These are phyloP conservation scores for Diabrotica virgifera DNA, from an alignment of 1,140 invertebrate genomes.

Conservation along the genomic window DNA sequence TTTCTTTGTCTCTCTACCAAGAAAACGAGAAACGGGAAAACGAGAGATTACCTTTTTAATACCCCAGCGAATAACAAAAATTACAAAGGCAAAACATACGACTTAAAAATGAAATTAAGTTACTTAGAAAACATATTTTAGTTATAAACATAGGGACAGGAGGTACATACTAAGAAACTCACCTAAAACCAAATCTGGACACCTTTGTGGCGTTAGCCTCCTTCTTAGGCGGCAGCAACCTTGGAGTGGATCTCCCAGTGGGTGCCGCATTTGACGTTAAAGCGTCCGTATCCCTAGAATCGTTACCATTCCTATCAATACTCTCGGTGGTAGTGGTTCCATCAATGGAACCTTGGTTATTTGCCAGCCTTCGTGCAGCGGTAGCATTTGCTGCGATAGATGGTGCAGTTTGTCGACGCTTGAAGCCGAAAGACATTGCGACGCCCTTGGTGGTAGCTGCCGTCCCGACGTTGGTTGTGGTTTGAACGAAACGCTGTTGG, in stretches of 20 bases:
- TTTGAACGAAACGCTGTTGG: not conserved
- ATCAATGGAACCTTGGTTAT: not conserved
- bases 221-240: slow-evolving; percentile 54
- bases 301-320: slow-evolving; percentile 34
- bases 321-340: slow-evolving; percentile 27
- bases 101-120: too few relatives aligned
- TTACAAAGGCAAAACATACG: too few relatives aligned
- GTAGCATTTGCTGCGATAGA: slow-evolving; percentile 43
- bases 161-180: slow-evolving; percentile 33
- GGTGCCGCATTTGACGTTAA: slow-evolving; percentile 39
- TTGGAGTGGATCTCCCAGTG: slow-evolving; percentile 52
- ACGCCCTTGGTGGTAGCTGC: slow-evolving; percentile 54
- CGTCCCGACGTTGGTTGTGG: not conserved
- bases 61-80: too few relatives aligned
- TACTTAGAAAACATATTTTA: not conserved
- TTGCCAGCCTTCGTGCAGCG: slow-evolving; percentile 43
- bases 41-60: too few relatives aligned
- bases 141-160: slow-evolving; percentile 16
- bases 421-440: slow-evolving; percentile 68
- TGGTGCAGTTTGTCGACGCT: slow-evolving; percentile 57
- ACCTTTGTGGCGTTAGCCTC: slow-evolving; percentile 49
- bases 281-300: slow-evolving; percentile 29
- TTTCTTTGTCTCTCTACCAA: too few relatives aligned
- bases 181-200: slow-evolving; percentile 55
- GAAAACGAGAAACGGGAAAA: too few relatives aligned